These are phyloP conservation scores for Rhyacophila brunnea DNA, from an alignment of 1,140 invertebrate genomes.

Conservation along the genomic window DNA sequence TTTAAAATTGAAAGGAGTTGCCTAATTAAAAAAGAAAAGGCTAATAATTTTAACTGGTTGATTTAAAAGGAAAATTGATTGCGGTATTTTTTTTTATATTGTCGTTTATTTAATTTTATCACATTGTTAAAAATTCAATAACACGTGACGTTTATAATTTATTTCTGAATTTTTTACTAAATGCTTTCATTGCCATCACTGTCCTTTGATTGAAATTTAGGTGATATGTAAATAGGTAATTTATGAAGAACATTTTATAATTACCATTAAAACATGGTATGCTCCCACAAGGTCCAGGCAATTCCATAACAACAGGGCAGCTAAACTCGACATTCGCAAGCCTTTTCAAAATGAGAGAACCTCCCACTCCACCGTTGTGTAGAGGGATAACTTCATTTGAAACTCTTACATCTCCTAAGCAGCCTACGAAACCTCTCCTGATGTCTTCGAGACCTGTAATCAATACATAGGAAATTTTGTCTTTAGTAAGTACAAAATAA, in stretches of 20 bases:
- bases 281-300: slow-evolving; percentile 73
- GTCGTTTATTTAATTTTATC: no score
- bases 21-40: no score
- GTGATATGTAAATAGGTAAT: no score
- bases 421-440: slow-evolving; percentile 79
- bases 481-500: no score
- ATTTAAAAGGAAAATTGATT: no score
- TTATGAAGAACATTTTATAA: not conserved
- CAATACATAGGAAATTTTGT: not conserved
- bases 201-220: no score
- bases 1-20: no score
- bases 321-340: slow-evolving; percentile 77
- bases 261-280: slow-evolving; percentile 79
- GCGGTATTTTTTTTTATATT: no score
- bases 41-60: no score
- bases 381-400: slow-evolving; percentile 72
- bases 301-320: slow-evolving; percentile 63
- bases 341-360: slow-evolving; percentile 64
- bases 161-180: not conserved
- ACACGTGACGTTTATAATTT: no score
- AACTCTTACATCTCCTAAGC: slow-evolving; percentile 82
- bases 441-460: slow-evolving; percentile 66
- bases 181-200: no score
- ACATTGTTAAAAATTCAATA: no score
- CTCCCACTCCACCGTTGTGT: slow-evolving; percentile 58